Evolutionary conservation across 1,140 invertebrate species (phyloP).

Genomic region (Ladona fulva): DNA sequence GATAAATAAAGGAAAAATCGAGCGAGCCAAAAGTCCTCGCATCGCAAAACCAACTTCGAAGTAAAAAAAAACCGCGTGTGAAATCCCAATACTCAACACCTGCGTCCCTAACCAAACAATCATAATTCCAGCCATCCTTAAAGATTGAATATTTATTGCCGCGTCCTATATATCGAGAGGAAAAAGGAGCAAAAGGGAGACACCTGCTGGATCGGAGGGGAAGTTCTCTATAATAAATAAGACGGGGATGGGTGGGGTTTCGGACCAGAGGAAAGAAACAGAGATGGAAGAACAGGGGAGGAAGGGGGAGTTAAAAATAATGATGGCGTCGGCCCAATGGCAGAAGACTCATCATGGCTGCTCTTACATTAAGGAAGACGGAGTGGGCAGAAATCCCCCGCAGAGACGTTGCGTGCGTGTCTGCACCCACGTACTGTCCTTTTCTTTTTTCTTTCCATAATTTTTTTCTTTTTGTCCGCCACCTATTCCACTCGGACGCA

Average conservation of each 20-base stretch:
- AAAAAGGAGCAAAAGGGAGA: no score
- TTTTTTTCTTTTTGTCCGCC: neutral
- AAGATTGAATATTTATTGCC: no score
- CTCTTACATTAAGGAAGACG: neutral
- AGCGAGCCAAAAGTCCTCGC: no score
- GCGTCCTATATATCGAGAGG: no score
- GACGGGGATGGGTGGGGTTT: neutral
- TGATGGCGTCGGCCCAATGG: neutral
- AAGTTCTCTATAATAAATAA: neutral
- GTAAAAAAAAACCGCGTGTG: no score
- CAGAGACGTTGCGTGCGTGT: neutral
- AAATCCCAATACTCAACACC: no score
- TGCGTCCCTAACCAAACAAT: no score
- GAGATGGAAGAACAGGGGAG: neutral
- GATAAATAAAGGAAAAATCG: no score
- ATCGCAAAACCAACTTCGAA: no score
- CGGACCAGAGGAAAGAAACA: neutral
- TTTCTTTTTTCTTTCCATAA: neutral
- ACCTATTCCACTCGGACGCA: neutral
- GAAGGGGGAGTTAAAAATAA: neutral
- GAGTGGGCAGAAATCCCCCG: slow-evolving; percentile 1
- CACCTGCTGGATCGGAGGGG: neutral
- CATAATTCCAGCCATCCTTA: no score
- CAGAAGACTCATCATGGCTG: neutral
- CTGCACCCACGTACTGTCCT: neutral